Conservation (phyloP, 1,140 invertebrate species). For the Proales similis region DNA sequence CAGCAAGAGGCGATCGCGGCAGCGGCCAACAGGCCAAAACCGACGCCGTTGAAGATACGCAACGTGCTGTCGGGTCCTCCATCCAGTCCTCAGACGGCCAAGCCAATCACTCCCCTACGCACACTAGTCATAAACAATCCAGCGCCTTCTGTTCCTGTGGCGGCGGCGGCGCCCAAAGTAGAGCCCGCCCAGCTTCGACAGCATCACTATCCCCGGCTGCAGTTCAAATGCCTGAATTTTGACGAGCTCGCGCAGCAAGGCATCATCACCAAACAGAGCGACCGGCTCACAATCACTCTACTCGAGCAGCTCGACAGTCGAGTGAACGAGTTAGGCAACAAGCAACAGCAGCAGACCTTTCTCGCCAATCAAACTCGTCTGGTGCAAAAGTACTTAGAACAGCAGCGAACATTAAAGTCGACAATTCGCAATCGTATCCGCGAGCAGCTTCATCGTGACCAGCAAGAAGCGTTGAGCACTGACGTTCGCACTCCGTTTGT, state of each 20-base stretch:
- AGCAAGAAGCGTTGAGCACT: constrained; percentile 10
- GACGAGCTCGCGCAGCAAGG: constrained; percentile 32
- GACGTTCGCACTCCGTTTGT: constrained; percentile 3
- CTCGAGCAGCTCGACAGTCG: constrained; percentile 10
- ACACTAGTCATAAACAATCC: constrained; percentile 33
- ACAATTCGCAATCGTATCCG: constrained; percentile 26
- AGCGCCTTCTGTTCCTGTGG: no score
- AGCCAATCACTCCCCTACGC: constrained; percentile 1
- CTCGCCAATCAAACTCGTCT: constrained; percentile 23
- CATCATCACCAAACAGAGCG: constrained; percentile 12
- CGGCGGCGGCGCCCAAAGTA: no score
- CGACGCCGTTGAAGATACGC: constrained; percentile 21
- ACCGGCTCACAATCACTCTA: constrained; percentile 7
- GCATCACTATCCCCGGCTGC: not conserved
- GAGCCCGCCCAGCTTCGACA: not conserved
- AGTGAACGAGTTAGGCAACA: constrained; percentile 6
- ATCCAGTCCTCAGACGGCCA: not conserved
- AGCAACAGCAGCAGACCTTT: constrained; percentile 22
- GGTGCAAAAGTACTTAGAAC: constrained; percentile 25
- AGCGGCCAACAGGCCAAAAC: not conserved
- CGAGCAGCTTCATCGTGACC: constrained; percentile 24
- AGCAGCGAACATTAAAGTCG: constrained; percentile 21
- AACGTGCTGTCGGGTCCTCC: no score
- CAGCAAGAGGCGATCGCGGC: not conserved
- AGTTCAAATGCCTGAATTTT: constrained; percentile 32